Percentiles rank a stretch among this genome's conserved stretches.
Evolutionary conservation across 2,888 invertebrate species (phyloP).

Genomic region (Dasypolia templi): DNA sequence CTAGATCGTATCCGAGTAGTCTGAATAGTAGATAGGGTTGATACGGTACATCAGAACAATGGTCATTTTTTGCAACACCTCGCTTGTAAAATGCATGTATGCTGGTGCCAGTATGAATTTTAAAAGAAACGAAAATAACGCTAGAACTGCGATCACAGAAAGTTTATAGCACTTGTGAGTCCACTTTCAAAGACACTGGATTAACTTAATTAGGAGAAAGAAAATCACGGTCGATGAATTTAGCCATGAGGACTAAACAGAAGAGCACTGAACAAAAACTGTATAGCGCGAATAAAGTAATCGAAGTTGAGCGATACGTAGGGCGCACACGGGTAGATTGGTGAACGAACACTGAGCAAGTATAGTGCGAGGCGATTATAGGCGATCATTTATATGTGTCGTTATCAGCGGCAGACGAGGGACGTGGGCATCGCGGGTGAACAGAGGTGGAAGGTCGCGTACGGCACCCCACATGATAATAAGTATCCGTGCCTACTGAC

Average conservation of each 20-base stretch:
- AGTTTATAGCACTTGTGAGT: constrained; percentile 53
- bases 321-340: constrained; percentile 67
- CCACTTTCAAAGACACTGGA: constrained; percentile 69
- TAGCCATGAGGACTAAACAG: constrained; percentile 83
- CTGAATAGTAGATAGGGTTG: constrained; percentile 92
- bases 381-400: constrained; percentile 81
- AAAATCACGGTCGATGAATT: constrained; percentile 85
- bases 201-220: constrained; percentile 82
- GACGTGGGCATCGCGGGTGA: constrained; percentile 75
- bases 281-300: constrained; percentile 45
- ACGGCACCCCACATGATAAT: constrained; percentile 80
- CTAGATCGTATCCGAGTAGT: constrained; percentile 92
- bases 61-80: constrained; percentile 87
- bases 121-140: constrained; percentile 68
- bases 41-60: constrained; percentile 89
- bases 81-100: constrained; percentile 88
- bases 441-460: constrained; percentile 79
- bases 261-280: constrained; percentile 58
- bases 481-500: constrained; percentile 83
- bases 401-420: constrained; percentile 83
- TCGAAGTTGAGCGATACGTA: constrained; percentile 32
- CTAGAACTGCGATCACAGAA: constrained; percentile 55
- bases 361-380: constrained; percentile 68
- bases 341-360: constrained; percentile 71
- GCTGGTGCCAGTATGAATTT: constrained; percentile 79